Conservation (phyloP, 2,113 vertebrate genomes). For the Menura novaehollandiae region DNA sequence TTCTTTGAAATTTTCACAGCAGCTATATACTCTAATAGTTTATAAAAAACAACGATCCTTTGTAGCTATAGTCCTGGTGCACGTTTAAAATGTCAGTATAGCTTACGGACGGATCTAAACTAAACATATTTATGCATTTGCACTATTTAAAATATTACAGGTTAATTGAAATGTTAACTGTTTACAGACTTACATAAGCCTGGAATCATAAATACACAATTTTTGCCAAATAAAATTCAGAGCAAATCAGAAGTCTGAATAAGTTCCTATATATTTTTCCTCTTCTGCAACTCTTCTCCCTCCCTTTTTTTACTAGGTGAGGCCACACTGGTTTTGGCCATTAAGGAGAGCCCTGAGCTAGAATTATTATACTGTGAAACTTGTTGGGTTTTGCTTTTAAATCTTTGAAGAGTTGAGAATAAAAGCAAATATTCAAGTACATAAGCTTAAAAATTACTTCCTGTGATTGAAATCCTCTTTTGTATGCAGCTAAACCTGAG, state of each 20-base stretch:
- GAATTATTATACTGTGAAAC: not conserved
- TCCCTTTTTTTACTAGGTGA: not conserved
- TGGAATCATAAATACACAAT: not conserved
- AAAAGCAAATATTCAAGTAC: not conserved
- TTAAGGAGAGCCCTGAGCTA: not conserved
- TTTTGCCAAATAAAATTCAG: not conserved
- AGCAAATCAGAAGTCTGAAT: not conserved
- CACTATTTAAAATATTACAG: not conserved
- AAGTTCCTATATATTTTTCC: not conserved
- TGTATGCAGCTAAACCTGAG: not conserved
- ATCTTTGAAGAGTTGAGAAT: not conserved
- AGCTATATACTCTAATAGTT: not conserved
- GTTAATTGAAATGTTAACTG: not conserved
- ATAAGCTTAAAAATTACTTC: not conserved
- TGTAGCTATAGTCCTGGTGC: not conserved
- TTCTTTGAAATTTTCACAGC: not conserved
- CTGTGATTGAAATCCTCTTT: not conserved
- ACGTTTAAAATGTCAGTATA: not conserved
- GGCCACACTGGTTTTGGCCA: not conserved
- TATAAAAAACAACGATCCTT: not conserved
- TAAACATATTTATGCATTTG: not conserved
- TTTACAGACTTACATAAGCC: not conserved
- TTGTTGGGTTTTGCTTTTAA: not conserved
- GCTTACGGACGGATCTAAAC: not conserved
- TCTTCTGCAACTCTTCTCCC: not conserved